Conservation (phyloP, 2,797 vertebrate species). For the Crocidura indochinensis region DNA sequence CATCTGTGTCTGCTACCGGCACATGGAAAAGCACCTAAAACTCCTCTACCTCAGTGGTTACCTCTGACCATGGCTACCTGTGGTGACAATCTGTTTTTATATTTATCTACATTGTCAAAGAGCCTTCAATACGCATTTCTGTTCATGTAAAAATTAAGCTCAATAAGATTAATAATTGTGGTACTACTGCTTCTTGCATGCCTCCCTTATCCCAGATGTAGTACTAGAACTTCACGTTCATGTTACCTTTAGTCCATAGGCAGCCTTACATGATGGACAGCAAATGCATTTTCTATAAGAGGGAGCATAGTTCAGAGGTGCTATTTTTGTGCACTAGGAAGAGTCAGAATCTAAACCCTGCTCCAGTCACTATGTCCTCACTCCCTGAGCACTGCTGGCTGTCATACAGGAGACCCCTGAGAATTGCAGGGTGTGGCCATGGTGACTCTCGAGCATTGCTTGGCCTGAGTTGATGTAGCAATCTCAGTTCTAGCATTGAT, state of each 20-base stretch:
- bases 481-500: no score
- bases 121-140: background rate
- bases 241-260: background rate
- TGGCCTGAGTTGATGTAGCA: no score
- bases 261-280: background rate
- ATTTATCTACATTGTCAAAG: slow-evolving; percentile 37
- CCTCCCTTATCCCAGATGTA: background rate
- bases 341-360: background rate
- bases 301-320: background rate
- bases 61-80: background rate
- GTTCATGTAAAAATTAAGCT: background rate
- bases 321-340: background rate
- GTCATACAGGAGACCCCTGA: no score
- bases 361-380: background rate
- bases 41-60: background rate
- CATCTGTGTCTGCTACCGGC: no score
- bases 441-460: background rate
- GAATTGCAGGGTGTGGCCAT: no score
- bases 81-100: background rate
- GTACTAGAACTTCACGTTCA: background rate
- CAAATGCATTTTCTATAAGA: background rate
- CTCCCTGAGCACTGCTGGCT: background rate
- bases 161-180: background rate
- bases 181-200: background rate
- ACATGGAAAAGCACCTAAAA: background rate